phyloP scores from a whole-genome alignment of 2,113 vertebrate species.

The Peucedramus taeniatus region DNA sequence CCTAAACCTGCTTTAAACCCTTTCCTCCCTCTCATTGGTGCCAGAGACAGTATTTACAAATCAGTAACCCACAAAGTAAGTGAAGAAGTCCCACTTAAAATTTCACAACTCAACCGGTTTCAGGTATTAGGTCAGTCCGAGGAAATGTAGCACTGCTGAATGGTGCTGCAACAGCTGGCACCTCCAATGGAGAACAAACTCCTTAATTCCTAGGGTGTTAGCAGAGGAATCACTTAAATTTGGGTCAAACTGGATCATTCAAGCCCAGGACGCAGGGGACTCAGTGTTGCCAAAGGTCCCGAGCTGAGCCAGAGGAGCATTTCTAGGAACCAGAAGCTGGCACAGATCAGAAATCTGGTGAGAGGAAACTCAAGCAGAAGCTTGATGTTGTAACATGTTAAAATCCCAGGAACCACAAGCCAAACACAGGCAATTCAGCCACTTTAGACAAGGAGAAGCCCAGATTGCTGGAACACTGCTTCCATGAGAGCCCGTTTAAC shows the following conservation, averaged over 20 bases:
- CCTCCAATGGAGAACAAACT: background rate
- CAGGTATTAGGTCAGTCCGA: background rate
- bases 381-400: background rate
- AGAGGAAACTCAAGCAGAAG: background rate
- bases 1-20: background rate
- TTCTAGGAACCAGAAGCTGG: background rate
- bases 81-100: background rate
- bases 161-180: background rate
- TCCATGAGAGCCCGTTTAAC: background rate
- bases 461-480: background rate
- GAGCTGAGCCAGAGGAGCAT: background rate
- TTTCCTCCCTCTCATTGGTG: background rate
- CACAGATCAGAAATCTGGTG: background rate
- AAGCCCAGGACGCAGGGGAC: background rate
- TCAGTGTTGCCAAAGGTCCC: accelerated
- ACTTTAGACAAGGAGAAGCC: background rate
- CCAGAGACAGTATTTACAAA: background rate
- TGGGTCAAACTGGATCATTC: accelerated
- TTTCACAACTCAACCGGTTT: background rate
- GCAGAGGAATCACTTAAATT: background rate
- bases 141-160: background rate
- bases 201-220: background rate
- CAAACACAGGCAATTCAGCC: background rate
- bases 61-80: background rate
- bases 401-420: background rate